phyloP scores from a whole-genome alignment of 2,888 invertebrate species.

The Cantharis nigra region DNA sequence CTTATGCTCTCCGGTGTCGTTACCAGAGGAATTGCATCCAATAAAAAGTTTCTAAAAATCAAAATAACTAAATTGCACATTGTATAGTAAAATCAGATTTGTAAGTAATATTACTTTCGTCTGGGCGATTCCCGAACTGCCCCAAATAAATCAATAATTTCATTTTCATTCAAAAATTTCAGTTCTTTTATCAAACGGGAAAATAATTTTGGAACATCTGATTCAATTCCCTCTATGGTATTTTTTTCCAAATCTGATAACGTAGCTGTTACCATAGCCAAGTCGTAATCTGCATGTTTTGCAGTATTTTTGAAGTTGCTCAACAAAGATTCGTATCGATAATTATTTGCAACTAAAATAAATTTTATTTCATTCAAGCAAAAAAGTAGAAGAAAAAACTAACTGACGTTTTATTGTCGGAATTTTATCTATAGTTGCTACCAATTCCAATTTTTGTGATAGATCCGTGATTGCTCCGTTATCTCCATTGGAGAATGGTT shows the following conservation, averaged over 20 bases:
- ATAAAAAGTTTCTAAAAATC: slow-evolving; percentile 31
- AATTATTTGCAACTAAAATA: slow-evolving; percentile 19
- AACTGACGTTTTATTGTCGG: background rate
- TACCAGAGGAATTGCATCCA: slow-evolving; percentile 35
- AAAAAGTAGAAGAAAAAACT: background rate
- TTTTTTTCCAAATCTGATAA: slow-evolving; percentile 28
- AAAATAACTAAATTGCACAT: background rate
- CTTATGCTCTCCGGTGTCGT: slow-evolving; percentile 32
- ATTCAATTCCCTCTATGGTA: slow-evolving; percentile 33
- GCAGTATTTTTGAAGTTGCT: slow-evolving; percentile 17
- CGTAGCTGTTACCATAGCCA: slow-evolving; percentile 3
- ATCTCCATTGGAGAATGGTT: slow-evolving; percentile 38
- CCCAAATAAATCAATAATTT: slow-evolving; percentile 24
- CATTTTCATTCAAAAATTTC: slow-evolving; percentile 12
- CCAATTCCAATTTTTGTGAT: slow-evolving; percentile 29
- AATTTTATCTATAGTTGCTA: background rate
- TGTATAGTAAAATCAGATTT: background rate
- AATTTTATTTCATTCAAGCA: background rate
- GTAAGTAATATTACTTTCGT: slow-evolving; percentile 27
- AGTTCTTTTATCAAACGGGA: slow-evolving; percentile 28
- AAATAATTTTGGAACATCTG: slow-evolving; percentile 32
- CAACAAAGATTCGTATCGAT: slow-evolving; percentile 26
- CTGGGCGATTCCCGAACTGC: slow-evolving; percentile 11
- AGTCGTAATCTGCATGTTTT: background rate
- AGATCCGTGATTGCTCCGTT: slow-evolving; percentile 33